phyloP scores from a whole-genome alignment of 2,797 vertebrate genomes.

The Amniataba percoides region DNA sequence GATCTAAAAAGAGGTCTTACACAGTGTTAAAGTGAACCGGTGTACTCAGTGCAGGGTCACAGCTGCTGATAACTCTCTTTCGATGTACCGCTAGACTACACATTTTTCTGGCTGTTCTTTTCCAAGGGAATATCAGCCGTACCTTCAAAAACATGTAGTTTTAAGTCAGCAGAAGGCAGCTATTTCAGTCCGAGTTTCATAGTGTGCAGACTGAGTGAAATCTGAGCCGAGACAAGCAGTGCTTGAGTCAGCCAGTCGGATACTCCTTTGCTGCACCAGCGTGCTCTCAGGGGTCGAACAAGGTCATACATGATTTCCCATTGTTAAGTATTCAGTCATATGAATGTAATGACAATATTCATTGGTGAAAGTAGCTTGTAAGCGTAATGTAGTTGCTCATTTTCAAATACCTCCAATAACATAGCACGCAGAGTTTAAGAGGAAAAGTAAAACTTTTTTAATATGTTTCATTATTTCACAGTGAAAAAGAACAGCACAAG shows the following conservation, averaged over 20 bases:
- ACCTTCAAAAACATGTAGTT: conserved; percentile 55
- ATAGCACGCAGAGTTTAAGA: conserved; percentile 29
- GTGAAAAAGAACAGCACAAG: conserved; percentile 79
- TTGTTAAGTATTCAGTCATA: conserved; percentile 27
- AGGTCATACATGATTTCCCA: conserved; percentile 55
- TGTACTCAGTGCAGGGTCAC: conserved; percentile 1
- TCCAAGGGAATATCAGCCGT: conserved; percentile 17
- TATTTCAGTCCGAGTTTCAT: conserved; percentile 77
- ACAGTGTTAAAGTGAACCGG: no score
- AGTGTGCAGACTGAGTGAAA: conserved; percentile 75
- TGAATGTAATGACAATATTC: neutral
- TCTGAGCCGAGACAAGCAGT: conserved; percentile 59
- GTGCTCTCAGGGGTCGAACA: conserved; percentile 48
- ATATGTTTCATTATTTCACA: conserved; percentile 78
- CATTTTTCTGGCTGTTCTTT: conserved; percentile 11
- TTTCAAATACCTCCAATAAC: neutral
- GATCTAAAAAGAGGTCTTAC: neutral
- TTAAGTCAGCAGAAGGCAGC: conserved; percentile 62
- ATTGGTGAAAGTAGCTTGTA: neutral
- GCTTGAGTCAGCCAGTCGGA: conserved; percentile 67
- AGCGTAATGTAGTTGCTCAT: neutral
- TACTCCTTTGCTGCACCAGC: conserved; percentile 40
- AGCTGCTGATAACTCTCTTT: neutral
- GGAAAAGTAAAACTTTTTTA: conserved; percentile 80
- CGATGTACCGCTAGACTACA: neutral